Percentiles rank a stretch among this genome's conserved stretches.
These are phyloP conservation scores for Emmelina monodactyla DNA, from an alignment of 2,888 invertebrate species.

Conservation along the genomic window DNA sequence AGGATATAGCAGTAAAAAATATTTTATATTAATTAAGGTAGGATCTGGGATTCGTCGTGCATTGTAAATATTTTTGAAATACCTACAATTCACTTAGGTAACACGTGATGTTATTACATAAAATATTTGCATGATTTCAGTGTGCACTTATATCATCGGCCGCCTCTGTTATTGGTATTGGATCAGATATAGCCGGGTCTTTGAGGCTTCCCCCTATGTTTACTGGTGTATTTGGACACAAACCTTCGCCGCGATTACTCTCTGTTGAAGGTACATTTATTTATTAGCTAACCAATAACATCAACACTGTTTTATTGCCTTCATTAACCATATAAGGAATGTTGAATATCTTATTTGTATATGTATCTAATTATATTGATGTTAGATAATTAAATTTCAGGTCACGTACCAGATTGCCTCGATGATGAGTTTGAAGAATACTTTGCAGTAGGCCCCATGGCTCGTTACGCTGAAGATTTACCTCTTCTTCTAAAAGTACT, in stretches of 20 bases:
- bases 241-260: conserved; percentile 76
- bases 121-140: too few species aligned
- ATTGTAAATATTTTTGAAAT: too few species aligned
- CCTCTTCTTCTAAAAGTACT: conserved; percentile 76
- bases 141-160: conserved; percentile 79
- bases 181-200: conserved; percentile 91
- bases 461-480: conserved; percentile 86
- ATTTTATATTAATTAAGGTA: too few species aligned
- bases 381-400: conserved; percentile 28
- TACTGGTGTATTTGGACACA: conserved; percentile 93
- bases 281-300: too few species aligned
- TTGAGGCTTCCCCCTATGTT: conserved; percentile 89
- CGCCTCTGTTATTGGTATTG: conserved; percentile 82
- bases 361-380: too few species aligned
- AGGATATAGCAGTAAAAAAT: too few species aligned
- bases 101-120: too few species aligned
- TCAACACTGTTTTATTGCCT: too few species aligned
- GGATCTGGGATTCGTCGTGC: too few species aligned
- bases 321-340: too few species aligned
- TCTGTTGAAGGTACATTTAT: conserved; percentile 65
- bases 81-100: too few species aligned
- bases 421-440: conserved; percentile 72
- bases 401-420: conserved; percentile 72
- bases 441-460: conserved; percentile 86
- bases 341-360: too few species aligned